phyloP scores from a whole-genome alignment of 1,140 invertebrate genomes.

The Ephestia elutella region DNA sequence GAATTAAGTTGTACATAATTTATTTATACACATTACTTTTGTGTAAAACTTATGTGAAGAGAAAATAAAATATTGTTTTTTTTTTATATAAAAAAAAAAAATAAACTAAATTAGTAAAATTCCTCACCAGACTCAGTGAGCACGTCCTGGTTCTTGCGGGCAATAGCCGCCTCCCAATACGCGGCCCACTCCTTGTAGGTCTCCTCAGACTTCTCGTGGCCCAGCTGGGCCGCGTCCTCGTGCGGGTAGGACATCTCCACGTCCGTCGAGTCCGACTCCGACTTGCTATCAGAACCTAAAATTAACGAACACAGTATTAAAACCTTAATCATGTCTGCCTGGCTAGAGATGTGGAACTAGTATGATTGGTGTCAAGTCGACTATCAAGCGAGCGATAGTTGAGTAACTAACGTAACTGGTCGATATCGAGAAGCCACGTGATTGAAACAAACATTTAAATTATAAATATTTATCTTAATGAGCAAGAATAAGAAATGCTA shows the following conservation, averaged over 20 bases:
- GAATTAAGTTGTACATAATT: too few relatives aligned
- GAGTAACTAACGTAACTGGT: background rate
- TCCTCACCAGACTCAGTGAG: slow-evolving; percentile 36
- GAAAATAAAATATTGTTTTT: too few relatives aligned
- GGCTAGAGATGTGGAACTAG: background rate
- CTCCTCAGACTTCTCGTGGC: slow-evolving; percentile 49
- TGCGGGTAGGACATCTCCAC: slow-evolving; percentile 45
- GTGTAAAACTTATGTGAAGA: too few relatives aligned
- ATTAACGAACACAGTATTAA: slow-evolving; percentile 1
- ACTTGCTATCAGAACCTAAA: slow-evolving; percentile 38
- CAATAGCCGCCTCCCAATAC: slow-evolving; percentile 36
- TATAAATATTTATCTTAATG: too few relatives aligned
- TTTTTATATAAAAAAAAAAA: too few relatives aligned
- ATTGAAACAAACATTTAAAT: too few relatives aligned
- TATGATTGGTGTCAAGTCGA: background rate
- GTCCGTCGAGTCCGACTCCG: slow-evolving; percentile 36
- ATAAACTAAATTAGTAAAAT: background rate
- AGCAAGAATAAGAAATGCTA: too few relatives aligned
- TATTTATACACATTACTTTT: too few relatives aligned
- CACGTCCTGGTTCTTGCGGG: slow-evolving; percentile 33
- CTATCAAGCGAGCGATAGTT: background rate
- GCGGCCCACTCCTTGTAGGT: slow-evolving; percentile 45
- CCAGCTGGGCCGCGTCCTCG: slow-evolving; percentile 44
- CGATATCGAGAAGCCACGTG: background rate
- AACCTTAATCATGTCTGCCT: background rate